These are phyloP conservation scores for Turritopsis dohrnii DNA, from an alignment of 30 jellyfish, hydroid and myxozoan species.

Conservation along the genomic window DNA sequence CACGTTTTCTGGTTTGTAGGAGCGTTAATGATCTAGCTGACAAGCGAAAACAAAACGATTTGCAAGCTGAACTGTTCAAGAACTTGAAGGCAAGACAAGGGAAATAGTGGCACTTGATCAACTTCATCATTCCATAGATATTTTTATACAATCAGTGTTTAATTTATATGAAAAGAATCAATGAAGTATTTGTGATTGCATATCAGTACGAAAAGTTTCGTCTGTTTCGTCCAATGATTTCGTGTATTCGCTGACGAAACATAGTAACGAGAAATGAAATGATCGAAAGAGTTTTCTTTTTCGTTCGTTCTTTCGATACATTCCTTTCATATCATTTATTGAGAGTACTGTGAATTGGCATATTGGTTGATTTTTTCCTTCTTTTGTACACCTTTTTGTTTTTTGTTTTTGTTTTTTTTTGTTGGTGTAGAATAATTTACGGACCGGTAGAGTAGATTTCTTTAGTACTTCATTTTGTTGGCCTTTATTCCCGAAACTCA, in stretches of 20 bases:
- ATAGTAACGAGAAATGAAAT: not conserved
- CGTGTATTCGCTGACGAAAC: not conserved
- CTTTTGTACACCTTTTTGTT: not conserved
- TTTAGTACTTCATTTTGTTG: no score
- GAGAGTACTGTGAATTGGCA: not conserved
- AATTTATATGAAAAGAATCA: not conserved
- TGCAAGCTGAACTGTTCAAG: constrained; percentile 84
- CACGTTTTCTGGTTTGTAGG: constrained; percentile 21
- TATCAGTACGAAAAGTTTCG: not conserved
- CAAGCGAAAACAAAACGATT: constrained; percentile 40
- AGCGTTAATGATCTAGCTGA: constrained; percentile 56
- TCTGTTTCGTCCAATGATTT: not conserved
- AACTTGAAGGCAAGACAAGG: constrained; percentile 63
- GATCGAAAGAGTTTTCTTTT: not conserved
- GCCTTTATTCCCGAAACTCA: not conserved
- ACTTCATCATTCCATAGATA: constrained; percentile 2
- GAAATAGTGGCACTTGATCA: not conserved
- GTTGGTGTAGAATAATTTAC: not conserved
- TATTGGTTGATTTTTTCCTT: not conserved
- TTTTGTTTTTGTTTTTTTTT: no score
- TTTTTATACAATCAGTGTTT: constrained; percentile 15
- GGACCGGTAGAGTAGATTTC: not conserved
- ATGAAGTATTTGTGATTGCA: not conserved
- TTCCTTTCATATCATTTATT: not conserved
- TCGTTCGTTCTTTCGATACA: not conserved